phyloP scores from a whole-genome alignment of 2,113 vertebrate species.

The Pollimyrus isidori region DNA sequence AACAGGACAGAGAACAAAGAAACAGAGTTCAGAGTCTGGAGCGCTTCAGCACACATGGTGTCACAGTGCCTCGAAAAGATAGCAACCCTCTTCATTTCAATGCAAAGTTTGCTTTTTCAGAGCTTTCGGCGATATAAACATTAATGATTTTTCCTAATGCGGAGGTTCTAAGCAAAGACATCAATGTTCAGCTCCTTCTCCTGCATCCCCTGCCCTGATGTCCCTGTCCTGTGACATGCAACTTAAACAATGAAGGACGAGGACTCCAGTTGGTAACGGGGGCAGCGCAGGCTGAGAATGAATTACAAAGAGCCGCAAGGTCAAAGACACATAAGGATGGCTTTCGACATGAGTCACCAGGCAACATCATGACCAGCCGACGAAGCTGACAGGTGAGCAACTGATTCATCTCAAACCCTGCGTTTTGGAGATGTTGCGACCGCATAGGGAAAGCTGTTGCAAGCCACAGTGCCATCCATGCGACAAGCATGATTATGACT shows the following conservation, averaged over 20 bases:
- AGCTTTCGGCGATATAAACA: background rate
- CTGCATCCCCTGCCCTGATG: background rate
- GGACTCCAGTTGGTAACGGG: background rate
- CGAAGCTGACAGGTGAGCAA: background rate
- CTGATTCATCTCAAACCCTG: background rate
- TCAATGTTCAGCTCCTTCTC: background rate
- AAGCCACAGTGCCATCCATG: background rate
- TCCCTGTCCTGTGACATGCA: background rate
- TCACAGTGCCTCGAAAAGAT: background rate
- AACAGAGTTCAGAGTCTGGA: background rate
- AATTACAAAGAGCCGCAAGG: background rate
- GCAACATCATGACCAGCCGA: background rate
- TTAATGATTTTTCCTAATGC: background rate
- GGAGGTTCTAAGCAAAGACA: background rate
- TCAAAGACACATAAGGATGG: background rate
- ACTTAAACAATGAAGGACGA: background rate
- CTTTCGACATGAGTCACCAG: background rate
- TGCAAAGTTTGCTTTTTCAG: background rate
- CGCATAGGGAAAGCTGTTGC: background rate
- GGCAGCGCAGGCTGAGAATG: background rate
- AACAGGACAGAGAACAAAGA: slow-evolving; percentile 18
- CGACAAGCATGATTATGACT: background rate
- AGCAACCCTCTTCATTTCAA: background rate
- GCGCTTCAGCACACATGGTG: background rate
- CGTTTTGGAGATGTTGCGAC: background rate